These are phyloP conservation scores for Bothrops jararaca DNA, from an alignment of 2,113 vertebrate species.

Conservation along the genomic window DNA sequence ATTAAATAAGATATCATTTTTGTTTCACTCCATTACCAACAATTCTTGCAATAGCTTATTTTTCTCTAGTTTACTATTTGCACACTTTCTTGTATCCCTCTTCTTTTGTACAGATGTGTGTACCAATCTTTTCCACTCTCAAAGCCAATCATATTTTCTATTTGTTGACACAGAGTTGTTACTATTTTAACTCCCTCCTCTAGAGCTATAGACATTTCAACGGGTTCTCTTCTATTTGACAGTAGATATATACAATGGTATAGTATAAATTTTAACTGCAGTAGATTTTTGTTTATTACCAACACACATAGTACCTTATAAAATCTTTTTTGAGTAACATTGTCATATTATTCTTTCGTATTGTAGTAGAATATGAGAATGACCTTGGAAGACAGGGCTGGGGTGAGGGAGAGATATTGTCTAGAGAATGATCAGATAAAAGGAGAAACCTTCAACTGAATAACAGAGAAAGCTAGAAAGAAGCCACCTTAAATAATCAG, in stretches of 20 bases:
- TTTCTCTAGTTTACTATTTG: not conserved
- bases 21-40: not conserved
- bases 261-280: not conserved
- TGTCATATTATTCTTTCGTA: not conserved
- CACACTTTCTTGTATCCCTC: not conserved
- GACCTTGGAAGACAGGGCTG: not conserved
- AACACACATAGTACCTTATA: not conserved
- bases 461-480: not conserved
- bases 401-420: not conserved
- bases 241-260: not conserved
- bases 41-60: not conserved
- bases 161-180: not conserved
- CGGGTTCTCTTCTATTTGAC: not conserved
- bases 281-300: not conserved
- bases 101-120: not conserved
- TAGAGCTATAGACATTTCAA: not conserved
- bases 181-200: not conserved
- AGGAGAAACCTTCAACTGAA: not conserved
- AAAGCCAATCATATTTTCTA: not conserved
- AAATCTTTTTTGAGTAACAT: not conserved
- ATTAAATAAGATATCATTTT: not conserved
- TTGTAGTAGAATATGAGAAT: no score
- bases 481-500: not conserved
- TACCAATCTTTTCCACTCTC: not conserved
- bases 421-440: not conserved